Evolutionary conservation across 2,797 vertebrate genomes (phyloP), one percentile per base, ranked within the genome.

Genomic region (Lagodon rhomboides): DNA sequence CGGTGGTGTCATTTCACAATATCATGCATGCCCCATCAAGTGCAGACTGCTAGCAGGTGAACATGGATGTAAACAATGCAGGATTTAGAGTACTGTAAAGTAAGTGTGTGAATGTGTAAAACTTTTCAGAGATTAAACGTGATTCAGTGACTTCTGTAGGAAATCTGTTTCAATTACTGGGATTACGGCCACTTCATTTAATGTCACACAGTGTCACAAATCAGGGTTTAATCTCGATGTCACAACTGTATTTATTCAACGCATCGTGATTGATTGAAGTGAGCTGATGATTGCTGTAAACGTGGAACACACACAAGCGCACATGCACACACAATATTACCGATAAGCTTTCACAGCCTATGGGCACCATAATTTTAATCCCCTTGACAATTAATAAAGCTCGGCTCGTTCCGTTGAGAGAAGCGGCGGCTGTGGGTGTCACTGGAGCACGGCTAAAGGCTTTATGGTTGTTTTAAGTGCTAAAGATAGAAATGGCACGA

Each of bases 311-410:
- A 20, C 22, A 63, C 34, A 20, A 51, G 25, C 11, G 12, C n/a
- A 49, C n/a, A 18, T 22, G 11, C 47, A 55, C 23, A 12, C 65
- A 50, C 44, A 53, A 41, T 68, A 55, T 58, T 38, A 50, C 13
- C 0, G 11, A 73, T 47, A 53, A 64, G 44, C 56, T 59, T 46
- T 50, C 17, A 34, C 56, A n/a, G 23, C 59, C 46, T 69, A 15
- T 27, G 54, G 66, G 12, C 12, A 11, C 66, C 34, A 67, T 75
- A 38, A 53, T 46, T 58, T 38, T 63, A 23, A 77, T 82, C 68
- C 43, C 43, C 30, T 44, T 34, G 68, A 64, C 41, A 53, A 68
- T 38, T 54, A 46, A 43, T 58, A 58, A 56, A 75, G 44, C 58
- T 56, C 44, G 38, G 54, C 20, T 3, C 0, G 12, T 1, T 7